Evolutionary conservation across 1,140 invertebrate genomes (phyloP), one percentile per base, ranked within the genome.

Genomic region (Dendroctonus valens): DNA sequence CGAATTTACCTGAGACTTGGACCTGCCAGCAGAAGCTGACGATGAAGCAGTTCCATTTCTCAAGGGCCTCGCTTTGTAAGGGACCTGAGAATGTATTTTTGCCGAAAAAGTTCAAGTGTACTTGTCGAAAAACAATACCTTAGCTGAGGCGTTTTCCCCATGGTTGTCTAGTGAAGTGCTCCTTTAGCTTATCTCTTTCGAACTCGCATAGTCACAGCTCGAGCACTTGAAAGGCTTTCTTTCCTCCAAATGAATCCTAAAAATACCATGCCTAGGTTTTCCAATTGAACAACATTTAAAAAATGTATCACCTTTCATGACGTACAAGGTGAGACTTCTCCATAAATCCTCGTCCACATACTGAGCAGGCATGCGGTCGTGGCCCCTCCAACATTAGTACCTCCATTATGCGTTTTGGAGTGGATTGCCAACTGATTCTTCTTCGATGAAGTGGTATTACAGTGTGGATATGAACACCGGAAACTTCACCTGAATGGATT

Each of bases 161-260:
- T 89, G 87, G 76, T n/a, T 88, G 86, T 69, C 86, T 83, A 14
- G 80, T 77, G 59, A 84, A 80, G 73, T 89, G 87, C 71, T 88
- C 86, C 71, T 89, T 88, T 6, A 89, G 74, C 74, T 89, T 89
- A 76, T 90, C 88, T 46, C 85, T 76, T 50, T 76, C 3, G 84
- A 83, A 68, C 85, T 86, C 3, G 82, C 81, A 73, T 89, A 89
- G 67, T 87, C 85, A 77, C 88, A 89, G 62, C 83, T 79, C 63
- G 84, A 74, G 83, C 81, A 82, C 71, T 83, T 83, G 69, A 83
- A 85, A 4, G 84, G 83, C 71, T 85, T 83, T n/a, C n/a, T n/a
- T 49, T 85, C 84, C 63, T 83, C 81, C 5, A 86, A 76, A 76
- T 89, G 88, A 53, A 88, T 86, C 41, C 59, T 61, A 52, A 12